phyloP scores from a whole-genome alignment of 2,888 invertebrate genomes.

The Chaitophorus viminalis region DNA sequence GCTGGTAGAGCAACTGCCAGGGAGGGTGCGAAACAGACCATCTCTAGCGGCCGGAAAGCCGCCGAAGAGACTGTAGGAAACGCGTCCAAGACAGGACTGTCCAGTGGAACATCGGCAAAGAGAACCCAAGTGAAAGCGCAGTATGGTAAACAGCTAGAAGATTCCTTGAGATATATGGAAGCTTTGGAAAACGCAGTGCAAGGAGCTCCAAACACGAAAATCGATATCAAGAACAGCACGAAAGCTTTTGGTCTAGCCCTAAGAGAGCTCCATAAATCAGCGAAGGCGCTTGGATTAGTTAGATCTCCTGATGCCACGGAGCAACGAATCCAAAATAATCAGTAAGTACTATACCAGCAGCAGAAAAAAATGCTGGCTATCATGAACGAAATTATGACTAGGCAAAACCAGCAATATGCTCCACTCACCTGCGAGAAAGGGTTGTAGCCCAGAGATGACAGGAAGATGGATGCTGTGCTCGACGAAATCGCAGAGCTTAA shows the following conservation, averaged over 20 bases:
- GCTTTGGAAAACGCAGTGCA: not conserved
- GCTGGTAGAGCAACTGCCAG: not conserved
- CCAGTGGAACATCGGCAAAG: not conserved
- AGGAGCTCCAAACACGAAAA: not conserved
- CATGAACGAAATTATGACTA: not conserved
- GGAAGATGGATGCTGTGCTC: not conserved
- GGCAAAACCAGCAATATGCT: not conserved
- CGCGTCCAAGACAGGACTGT: not conserved
- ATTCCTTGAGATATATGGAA: slow-evolving; percentile 3
- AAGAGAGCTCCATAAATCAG: not conserved
- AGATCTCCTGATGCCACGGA: not conserved
- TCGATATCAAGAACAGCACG: not conserved
- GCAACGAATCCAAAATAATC: not conserved
- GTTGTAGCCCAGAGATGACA: not conserved
- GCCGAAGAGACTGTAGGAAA: not conserved
- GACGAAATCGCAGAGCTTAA: slow-evolving; percentile 10
- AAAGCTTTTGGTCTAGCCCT: not conserved
- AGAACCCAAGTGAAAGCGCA: not conserved
- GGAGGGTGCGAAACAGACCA: not conserved
- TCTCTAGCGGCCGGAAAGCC: not conserved
- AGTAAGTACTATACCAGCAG: slow-evolving; percentile 11
- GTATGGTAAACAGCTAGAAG: not conserved
- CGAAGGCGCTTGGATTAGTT: not conserved
- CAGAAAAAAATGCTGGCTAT: slow-evolving; percentile 20
- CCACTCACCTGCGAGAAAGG: not conserved